Evolutionary conservation across 2,113 vertebrate species (phyloP), one percentile per base, ranked within the genome.

Genomic region (Xiphias gladius): DNA sequence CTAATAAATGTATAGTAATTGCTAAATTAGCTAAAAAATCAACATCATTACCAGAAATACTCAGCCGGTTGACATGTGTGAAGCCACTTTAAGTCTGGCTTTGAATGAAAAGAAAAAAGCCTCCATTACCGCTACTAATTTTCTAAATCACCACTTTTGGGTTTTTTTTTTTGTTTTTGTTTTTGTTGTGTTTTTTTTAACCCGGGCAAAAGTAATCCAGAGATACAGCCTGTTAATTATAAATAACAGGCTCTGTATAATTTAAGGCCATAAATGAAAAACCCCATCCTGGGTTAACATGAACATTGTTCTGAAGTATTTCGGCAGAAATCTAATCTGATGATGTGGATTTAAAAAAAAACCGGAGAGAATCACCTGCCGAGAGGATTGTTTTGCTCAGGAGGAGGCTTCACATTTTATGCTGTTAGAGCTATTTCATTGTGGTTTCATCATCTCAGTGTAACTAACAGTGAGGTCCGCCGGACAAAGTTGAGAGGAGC

Each of bases 371-470:
- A 63, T 66, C 46, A 41, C 67, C 58, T 65, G 72, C 80, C 73
- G 63, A 4, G 50, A 73, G 63, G 64, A 6, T 35, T 16, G 24
- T 73, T 78, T 65, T 68, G 26, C 20, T 71, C 52, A 30, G n/a
- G 1, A 2, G 24, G 39, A 48, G 11, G 3, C 26, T 20, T 46
- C 41, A 22, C 11, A 46, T 68, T 61, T 54, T 5, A 30, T 0
- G 5, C 16, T 0, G 16, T 37, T 70, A 50, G 14, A 48, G 30
- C 68, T 69, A 22, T 81, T 77, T 82, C 73, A 66, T 52, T 54
- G 57, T 46, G 26, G 46, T 88, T 90, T 90, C 79, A 77, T 87
- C 69, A 77, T 54, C 22, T 28, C 26, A 62, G 5, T 43, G 22
- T 3, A 32, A 74, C 55, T 35, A 52, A 20, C 17, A 16, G 14